Conservation (phyloP, 2,113 vertebrate genomes). For the Calyptommatus sinebrachiatus region DNA sequence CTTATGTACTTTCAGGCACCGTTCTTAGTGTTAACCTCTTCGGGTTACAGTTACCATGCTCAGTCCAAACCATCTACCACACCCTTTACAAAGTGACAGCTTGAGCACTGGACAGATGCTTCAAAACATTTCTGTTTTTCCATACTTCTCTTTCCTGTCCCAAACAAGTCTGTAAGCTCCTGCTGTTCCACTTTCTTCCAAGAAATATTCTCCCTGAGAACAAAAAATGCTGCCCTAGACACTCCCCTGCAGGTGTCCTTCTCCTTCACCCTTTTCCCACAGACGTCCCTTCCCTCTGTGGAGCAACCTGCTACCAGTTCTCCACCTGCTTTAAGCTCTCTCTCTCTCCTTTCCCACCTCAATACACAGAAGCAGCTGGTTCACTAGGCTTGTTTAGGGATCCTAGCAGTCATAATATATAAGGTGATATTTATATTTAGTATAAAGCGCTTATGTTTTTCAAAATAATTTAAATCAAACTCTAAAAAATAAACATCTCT, state of each 20-base stretch:
- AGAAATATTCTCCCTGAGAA: background rate
- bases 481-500: background rate
- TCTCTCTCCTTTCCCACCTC: background rate
- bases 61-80: background rate
- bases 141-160: background rate
- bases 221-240: conserved; percentile 38
- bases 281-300: conserved; percentile 43
- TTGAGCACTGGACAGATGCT: background rate
- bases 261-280: conserved; percentile 34
- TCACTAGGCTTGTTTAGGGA: background rate
- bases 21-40: too few relatives aligned
- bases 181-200: background rate
- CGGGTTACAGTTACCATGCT: too few relatives aligned
- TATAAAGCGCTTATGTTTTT: background rate
- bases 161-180: background rate
- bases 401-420: background rate
- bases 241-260: conserved; percentile 54
- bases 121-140: background rate
- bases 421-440: background rate
- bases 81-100: background rate
- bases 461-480: too few relatives aligned
- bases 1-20: too few relatives aligned
- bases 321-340: conserved; percentile 28
- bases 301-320: conserved; percentile 5
- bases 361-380: conserved; percentile 12